phyloP scores from a whole-genome alignment of 2,888 invertebrate genomes.

The Sphaerophoria taeniata region DNA sequence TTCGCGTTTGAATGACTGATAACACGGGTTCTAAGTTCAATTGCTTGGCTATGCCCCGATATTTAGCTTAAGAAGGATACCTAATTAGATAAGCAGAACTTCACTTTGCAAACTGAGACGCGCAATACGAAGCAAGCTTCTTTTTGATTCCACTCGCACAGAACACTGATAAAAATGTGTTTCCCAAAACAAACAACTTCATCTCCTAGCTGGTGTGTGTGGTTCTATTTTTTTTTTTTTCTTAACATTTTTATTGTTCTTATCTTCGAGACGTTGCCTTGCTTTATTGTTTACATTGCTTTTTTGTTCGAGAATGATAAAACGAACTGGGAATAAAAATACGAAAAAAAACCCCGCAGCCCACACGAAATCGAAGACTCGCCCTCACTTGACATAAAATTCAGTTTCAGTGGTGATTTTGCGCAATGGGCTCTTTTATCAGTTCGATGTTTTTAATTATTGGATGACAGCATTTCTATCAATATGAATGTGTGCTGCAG shows the following conservation, averaged over 20 bases:
- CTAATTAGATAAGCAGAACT: neutral
- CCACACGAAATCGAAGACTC: neutral
- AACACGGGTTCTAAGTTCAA: conserved; percentile 39
- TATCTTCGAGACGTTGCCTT: conserved; percentile 58
- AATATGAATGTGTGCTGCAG: neutral
- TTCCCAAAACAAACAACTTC: conserved; percentile 61
- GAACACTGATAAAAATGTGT: conserved; percentile 60
- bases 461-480: neutral
- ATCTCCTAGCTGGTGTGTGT: conserved; percentile 9
- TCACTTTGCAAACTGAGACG: neutral
- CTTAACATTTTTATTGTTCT: conserved; percentile 28
- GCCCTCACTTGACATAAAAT: conserved; percentile 19
- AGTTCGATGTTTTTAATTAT: conserved; percentile 24
- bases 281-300: conserved; percentile 51
- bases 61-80: neutral
- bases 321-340: conserved; percentile 19
- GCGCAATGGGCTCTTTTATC: conserved; percentile 62
- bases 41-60: conserved; percentile 37
- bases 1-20: conserved; percentile 35
- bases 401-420: conserved; percentile 52
- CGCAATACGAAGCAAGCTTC: conserved; percentile 3
- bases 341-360: conserved; percentile 20
- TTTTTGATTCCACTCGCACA: conserved; percentile 21
- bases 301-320: conserved; percentile 35
- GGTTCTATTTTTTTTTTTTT: conserved; percentile 3